Conservation (phyloP, 2,113 vertebrate species). For the Corythoichthys haematopterus region DNA sequence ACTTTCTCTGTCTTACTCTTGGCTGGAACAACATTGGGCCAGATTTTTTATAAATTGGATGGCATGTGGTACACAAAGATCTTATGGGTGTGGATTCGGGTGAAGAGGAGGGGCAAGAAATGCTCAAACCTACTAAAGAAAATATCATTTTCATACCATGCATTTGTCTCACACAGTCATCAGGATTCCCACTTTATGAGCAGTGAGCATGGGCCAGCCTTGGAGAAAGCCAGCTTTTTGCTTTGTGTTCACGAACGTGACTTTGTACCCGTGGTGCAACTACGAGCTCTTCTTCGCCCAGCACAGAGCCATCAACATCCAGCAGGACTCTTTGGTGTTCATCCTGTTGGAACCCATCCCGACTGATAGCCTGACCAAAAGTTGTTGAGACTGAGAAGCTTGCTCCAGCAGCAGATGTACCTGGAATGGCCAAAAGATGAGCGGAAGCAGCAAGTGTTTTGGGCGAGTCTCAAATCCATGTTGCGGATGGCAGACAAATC, state of each 20-base stretch:
- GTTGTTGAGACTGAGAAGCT: slow-evolving; percentile 56
- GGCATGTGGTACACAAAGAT: slow-evolving; percentile 64
- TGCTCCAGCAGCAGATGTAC: not conserved
- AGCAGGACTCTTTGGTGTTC: slow-evolving; percentile 63
- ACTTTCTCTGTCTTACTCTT: slow-evolving; percentile 27
- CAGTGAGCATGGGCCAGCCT: slow-evolving; percentile 41
- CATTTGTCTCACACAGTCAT: slow-evolving; percentile 71
- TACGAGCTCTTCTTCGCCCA: slow-evolving; percentile 72
- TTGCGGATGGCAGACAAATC: slow-evolving; percentile 59
- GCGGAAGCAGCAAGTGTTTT: slow-evolving; percentile 78
- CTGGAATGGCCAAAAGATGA: slow-evolving; percentile 82
- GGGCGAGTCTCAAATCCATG: slow-evolving; percentile 74
- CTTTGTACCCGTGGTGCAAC: slow-evolving; percentile 69
- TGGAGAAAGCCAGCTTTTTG: slow-evolving; percentile 50
- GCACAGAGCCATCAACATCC: slow-evolving; percentile 51
- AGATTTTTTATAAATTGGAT: slow-evolving; percentile 52
- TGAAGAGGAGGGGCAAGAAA: slow-evolving; percentile 51
- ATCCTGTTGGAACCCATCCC: slow-evolving; percentile 67
- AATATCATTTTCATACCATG: slow-evolving; percentile 47
- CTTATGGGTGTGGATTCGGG: slow-evolving; percentile 66
- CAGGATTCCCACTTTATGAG: slow-evolving; percentile 12
- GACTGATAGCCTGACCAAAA: slow-evolving; percentile 54
- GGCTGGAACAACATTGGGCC: slow-evolving; percentile 10
- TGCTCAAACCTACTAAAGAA: slow-evolving; percentile 33
- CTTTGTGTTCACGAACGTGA: slow-evolving; percentile 68